These are phyloP conservation scores for Machaerirhynchus nigripectus DNA, from an alignment of 2,113 vertebrate species.

Conservation along the genomic window DNA sequence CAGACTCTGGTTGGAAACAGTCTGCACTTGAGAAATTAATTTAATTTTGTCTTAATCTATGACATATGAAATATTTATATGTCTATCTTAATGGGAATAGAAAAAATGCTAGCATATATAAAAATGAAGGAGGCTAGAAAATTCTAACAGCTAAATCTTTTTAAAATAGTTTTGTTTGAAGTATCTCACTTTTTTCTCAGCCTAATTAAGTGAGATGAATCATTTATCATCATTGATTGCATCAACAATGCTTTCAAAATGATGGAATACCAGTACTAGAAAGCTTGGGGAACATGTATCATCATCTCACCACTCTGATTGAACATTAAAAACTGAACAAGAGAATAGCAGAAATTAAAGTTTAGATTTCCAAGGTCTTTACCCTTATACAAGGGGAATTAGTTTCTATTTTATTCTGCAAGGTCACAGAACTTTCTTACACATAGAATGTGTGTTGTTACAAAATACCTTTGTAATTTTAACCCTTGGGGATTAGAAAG, in stretches of 20 bases:
- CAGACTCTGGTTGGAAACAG: not conserved
- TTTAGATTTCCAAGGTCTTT: not conserved
- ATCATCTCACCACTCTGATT: not conserved
- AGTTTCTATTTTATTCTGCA: not conserved
- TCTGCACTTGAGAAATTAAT: not conserved
- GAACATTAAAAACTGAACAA: not conserved
- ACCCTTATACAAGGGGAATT: not conserved
- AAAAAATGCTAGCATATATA: not conserved
- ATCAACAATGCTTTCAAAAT: constrained; percentile 54
- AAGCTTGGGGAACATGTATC: constrained; percentile 27
- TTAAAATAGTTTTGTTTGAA: not conserved
- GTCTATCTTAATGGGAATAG: not conserved
- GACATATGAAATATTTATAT: not conserved
- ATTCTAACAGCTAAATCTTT: not conserved
- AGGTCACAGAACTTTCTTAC: not conserved
- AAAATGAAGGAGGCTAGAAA: not conserved
- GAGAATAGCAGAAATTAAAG: not conserved
- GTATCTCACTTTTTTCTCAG: not conserved
- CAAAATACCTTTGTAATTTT: not conserved
- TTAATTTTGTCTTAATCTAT: not conserved
- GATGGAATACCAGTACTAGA: constrained; percentile 40
- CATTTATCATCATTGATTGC: constrained; percentile 62
- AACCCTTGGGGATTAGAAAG: not conserved
- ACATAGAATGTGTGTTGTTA: not conserved
- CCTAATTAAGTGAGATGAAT: constrained; percentile 50